Percentiles rank a stretch among this genome's conserved stretches.
Evolutionary conservation across 2,888 invertebrate species (phyloP).

Genomic region (Protonemura montana): DNA sequence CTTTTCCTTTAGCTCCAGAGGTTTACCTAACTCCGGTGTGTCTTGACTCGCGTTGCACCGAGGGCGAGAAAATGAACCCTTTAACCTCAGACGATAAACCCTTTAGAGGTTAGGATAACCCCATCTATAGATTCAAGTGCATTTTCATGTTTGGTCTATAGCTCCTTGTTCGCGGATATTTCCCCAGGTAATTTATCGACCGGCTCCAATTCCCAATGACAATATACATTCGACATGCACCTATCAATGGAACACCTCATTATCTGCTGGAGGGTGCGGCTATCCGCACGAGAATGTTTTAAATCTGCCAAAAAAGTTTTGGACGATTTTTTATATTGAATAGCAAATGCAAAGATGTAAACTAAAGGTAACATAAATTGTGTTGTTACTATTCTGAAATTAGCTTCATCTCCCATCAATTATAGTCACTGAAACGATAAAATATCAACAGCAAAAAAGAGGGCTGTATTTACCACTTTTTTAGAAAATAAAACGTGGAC

Average conservation of each 20-base stretch:
- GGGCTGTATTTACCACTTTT: too few species aligned
- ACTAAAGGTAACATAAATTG: too few species aligned
- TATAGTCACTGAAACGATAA: too few species aligned
- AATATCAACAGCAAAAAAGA: too few species aligned
- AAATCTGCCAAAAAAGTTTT: neutral
- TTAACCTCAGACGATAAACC: neutral
- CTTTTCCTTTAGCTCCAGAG: neutral
- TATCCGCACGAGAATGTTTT: neutral
- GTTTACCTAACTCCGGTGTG: neutral
- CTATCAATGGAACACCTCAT: neutral
- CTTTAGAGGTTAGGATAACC: neutral
- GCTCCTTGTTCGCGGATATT: neutral
- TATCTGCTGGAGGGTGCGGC: too few species aligned
- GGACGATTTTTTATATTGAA: neutral
- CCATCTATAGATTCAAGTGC: neutral
- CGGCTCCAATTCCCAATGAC: neutral
- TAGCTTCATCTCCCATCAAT: too few species aligned
- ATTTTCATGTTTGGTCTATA: neutral
- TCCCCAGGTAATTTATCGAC: neutral
- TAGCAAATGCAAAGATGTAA: too few species aligned
- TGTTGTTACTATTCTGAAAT: too few species aligned
- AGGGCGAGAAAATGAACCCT: neutral
- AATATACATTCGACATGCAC: neutral
- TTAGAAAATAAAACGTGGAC: too few species aligned
- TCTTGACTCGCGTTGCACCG: neutral